Percentiles rank a stretch among this genome's conserved stretches.
Evolutionary conservation across 2,113 vertebrate species (phyloP).

Genomic region (Stomatorhinus ivindoensis): DNA sequence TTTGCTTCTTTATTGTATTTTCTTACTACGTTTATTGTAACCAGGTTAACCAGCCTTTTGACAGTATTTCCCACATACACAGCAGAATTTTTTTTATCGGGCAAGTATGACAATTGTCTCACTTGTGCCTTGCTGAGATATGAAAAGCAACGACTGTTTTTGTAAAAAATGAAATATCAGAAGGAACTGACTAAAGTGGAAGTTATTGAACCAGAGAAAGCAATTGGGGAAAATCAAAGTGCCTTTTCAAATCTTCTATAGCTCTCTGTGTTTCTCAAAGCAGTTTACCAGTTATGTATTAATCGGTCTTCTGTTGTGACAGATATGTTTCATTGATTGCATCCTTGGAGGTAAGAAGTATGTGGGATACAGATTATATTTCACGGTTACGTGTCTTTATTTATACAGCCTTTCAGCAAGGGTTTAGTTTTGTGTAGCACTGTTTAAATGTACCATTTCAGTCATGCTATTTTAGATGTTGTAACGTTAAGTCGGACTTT

Average conservation of each 20-base stretch:
- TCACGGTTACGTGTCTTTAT: not conserved
- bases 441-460: not conserved
- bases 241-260: not conserved
- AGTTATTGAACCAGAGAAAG: conserved; percentile 31
- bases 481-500: not conserved
- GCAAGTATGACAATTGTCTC: not conserved
- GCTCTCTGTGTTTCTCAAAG: not conserved
- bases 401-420: not conserved
- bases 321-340: not conserved
- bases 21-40: not conserved
- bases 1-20: not conserved
- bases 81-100: not conserved
- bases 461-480: not conserved
- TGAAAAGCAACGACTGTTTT: not conserved
- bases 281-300: not conserved
- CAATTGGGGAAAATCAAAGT: not conserved
- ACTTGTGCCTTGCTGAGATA: not conserved
- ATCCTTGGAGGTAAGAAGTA: not conserved
- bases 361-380: not conserved
- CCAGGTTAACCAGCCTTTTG: not conserved
- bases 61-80: not conserved
- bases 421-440: not conserved
- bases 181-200: conserved; percentile 20
- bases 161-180: not conserved
- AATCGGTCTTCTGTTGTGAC: not conserved